phyloP scores from a whole-genome alignment of 2,888 invertebrate genomes.

The Gastrophysa polygoni region DNA sequence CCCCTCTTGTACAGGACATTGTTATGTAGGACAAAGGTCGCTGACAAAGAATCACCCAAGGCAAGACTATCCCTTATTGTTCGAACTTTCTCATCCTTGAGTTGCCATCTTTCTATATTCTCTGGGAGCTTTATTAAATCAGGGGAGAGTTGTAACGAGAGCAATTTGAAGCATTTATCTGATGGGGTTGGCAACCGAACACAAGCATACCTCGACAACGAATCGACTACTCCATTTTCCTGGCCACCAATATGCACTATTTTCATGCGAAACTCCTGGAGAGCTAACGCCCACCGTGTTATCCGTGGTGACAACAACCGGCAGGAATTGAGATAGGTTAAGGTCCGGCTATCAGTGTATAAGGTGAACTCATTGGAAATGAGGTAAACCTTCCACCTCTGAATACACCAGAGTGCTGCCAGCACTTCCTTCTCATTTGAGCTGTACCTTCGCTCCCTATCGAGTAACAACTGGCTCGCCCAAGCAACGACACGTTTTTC shows the following conservation, averaged over 20 bases:
- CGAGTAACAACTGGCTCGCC: conserved; percentile 16
- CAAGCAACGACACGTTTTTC: conserved; percentile 11
- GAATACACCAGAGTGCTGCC: conserved; percentile 25
- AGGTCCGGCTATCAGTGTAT: conserved; percentile 40
- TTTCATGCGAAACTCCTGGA: conserved; percentile 36
- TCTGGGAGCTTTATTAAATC: not conserved
- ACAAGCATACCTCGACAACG: conserved; percentile 14
- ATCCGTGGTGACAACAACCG: conserved; percentile 37
- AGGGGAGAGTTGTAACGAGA: not conserved
- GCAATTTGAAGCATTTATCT: conserved; percentile 9
- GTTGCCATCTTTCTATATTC: not conserved
- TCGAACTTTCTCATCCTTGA: not conserved
- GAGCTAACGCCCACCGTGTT: conserved; percentile 36
- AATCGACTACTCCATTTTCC: conserved; percentile 42
- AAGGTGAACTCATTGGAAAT: conserved; percentile 32
- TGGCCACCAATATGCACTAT: conserved; percentile 38
- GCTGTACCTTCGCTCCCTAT: conserved; percentile 24
- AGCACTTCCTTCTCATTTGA: conserved; percentile 32
- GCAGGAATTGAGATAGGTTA: conserved; percentile 41
- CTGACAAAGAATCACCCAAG: not conserved
- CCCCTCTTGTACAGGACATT: not conserved
- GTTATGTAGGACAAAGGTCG: not conserved
- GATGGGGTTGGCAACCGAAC: conserved; percentile 14
- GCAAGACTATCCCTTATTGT: not conserved
- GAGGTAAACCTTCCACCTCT: conserved; percentile 37